Base-by-base conservation (phyloP, 2,113 vertebrate genomes). In the Aepyceros melampus region DNA sequence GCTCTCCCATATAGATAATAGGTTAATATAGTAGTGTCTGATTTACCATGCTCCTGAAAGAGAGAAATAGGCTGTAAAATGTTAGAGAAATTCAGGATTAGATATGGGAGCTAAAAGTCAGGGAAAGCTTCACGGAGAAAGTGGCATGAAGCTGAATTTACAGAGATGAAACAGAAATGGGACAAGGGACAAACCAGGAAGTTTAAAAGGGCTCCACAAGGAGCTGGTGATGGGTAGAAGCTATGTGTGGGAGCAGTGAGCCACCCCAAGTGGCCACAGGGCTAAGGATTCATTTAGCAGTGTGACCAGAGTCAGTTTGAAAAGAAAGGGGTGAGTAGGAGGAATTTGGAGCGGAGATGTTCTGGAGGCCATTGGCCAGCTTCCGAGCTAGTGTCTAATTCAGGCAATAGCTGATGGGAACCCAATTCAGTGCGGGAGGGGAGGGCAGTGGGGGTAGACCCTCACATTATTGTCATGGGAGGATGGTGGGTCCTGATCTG, bases 231-330 rank as follows among this genome's bases (percentile, higher is more conserved):
- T n/a, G 14, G 40, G 31, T 0, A 13, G 1, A 19, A 96, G 21
- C 13, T 33, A 40, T 13, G 47, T 4, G 25, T 49, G 49, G 29
- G 23, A 19, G 21, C 2, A 45, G 16, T 6, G 19, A 62, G 47
- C 31, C 0, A 1, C 1, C 3, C 14, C 7, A 19, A 58, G 0
- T 58, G 51, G 13, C 53, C 47, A 17, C 1, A 33, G 45, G 1
- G 5, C 23, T 4, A 10, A 19, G 45, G 64, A 7, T 1, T 55
- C 31, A 4, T 36, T 45, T 36, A 58, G 33, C 31, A 55, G 19
- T 9, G 17, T 40, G 49, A 12, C 16, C 2, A 16, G 76, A 55
- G 11, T 29, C 23, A 11, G 21, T 49, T 2, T 7, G 15, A 33
- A 58, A 74, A 40, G 64, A 16, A 64, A 40, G 45, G 4, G 16